phyloP scores from a whole-genome alignment of 2,797 vertebrate species.

The Pseudomugil tenellus region DNA sequence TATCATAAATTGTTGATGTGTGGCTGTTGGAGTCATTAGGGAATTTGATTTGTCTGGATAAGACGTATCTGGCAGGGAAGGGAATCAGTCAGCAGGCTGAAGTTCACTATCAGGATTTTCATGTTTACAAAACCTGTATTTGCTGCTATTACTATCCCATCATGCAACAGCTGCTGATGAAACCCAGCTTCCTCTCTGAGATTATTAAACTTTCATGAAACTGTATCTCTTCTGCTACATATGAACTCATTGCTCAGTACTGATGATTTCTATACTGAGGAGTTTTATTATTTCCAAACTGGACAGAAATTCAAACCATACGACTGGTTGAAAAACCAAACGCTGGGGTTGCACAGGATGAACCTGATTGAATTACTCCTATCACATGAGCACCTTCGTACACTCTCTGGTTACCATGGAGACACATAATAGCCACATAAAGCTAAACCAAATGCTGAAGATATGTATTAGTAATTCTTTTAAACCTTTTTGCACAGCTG shows the following conservation, averaged over 20 bases:
- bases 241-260: neutral
- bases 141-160: neutral
- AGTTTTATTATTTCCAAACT: conserved; percentile 17
- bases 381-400: conserved; percentile 14
- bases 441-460: neutral
- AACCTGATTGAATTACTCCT: conserved; percentile 31
- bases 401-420: neutral
- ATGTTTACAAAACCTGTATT: conserved; percentile 22
- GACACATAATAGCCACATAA: conserved; percentile 10
- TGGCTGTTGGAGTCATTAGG: neutral
- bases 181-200: conserved; percentile 39
- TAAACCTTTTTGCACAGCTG: neutral
- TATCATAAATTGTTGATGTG: conserved; percentile 48
- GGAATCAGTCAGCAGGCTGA: conserved; percentile 18
- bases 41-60: conserved; percentile 28
- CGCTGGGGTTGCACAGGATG: conserved; percentile 5
- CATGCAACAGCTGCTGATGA: neutral
- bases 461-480: neutral
- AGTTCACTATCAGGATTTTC: neutral
- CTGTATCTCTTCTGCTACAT: too few species aligned
- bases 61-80: conserved; percentile 10
- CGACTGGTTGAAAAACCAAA: conserved; percentile 7
- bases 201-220: conserved; percentile 47
- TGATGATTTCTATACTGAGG: conserved; percentile 22
- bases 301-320: conserved; percentile 35